Evolutionary conservation across 2,888 invertebrate genomes (phyloP).

Genomic region (Thysanoteuthis rhombus): DNA sequence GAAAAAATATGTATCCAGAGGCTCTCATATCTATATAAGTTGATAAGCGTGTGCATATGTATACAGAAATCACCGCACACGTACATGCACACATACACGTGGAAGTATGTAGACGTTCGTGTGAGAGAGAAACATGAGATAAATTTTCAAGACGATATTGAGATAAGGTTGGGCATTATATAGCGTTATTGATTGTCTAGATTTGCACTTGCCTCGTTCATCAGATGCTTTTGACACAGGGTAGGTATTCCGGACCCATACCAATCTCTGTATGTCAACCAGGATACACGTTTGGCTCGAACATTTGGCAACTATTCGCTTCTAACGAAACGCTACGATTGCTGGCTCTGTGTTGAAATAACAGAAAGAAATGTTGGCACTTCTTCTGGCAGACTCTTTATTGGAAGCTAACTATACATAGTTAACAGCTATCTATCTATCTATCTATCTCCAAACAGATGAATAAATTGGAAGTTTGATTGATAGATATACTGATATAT

Average conservation of each 20-base stretch:
- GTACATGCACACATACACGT: background rate
- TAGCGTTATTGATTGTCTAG: background rate
- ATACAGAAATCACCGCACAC: background rate
- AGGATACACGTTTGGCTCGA: background rate
- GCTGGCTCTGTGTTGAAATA: background rate
- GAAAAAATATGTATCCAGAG: too few species aligned
- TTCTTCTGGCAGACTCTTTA: background rate
- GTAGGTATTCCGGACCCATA: background rate
- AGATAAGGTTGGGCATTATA: background rate
- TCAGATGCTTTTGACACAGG: background rate
- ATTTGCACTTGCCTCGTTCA: background rate
- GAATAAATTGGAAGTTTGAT: too few species aligned
- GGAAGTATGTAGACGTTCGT: background rate
- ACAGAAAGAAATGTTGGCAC: background rate
- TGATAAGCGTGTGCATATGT: too few species aligned
- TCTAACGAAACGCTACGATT: background rate
- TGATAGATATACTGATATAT: too few species aligned
- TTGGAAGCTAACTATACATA: background rate
- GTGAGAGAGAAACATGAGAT: background rate
- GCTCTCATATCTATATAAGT: too few species aligned
- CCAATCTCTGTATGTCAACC: background rate
- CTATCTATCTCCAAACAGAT: too few species aligned
- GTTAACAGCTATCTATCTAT: background rate
- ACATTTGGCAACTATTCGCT: background rate
- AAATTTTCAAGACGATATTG: background rate